Conservation (phyloP, 1,140 invertebrate species). For the Cotesia glomerata region DNA sequence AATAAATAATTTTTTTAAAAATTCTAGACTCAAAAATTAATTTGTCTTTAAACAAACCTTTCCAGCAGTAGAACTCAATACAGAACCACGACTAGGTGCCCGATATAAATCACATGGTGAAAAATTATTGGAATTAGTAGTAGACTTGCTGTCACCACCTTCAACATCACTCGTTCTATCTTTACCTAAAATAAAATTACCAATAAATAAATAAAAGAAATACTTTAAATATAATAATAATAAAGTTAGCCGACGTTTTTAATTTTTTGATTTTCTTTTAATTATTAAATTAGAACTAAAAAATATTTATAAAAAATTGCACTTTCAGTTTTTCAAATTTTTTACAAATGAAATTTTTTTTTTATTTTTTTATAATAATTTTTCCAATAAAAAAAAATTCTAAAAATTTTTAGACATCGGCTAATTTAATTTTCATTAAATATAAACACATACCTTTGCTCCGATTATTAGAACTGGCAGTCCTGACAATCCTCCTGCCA, state of each 20-base stretch:
- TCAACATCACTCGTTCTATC: slow-evolving; percentile 53
- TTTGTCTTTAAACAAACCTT: slow-evolving; percentile 29
- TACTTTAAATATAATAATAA: not conserved
- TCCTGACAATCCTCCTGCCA: slow-evolving; percentile 56
- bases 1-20: too few relatives aligned
- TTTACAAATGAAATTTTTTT: too few relatives aligned
- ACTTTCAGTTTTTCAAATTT: too few relatives aligned
- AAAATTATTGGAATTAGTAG: slow-evolving; percentile 54
- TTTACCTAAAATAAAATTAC: slow-evolving; percentile 46
- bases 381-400: too few relatives aligned
- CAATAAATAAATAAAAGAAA: not conserved
- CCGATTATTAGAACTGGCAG: slow-evolving; percentile 43
- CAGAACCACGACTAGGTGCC: slow-evolving; percentile 59
- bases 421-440: too few relatives aligned
- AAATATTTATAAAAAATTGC: too few relatives aligned
- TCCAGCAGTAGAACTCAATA: slow-evolving; percentile 54
- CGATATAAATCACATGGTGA: slow-evolving; percentile 57
- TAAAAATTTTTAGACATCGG: too few relatives aligned
- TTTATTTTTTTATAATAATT: too few relatives aligned
- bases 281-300: too few relatives aligned
- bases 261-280: too few relatives aligned
- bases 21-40: too few relatives aligned
- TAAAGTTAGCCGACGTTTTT: too few relatives aligned
- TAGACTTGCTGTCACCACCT: slow-evolving; percentile 55
- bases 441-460: slow-evolving; percentile 46